Base-by-base conservation (phyloP, 2,888 invertebrate species). In the Drosophila infuscata region DNA sequence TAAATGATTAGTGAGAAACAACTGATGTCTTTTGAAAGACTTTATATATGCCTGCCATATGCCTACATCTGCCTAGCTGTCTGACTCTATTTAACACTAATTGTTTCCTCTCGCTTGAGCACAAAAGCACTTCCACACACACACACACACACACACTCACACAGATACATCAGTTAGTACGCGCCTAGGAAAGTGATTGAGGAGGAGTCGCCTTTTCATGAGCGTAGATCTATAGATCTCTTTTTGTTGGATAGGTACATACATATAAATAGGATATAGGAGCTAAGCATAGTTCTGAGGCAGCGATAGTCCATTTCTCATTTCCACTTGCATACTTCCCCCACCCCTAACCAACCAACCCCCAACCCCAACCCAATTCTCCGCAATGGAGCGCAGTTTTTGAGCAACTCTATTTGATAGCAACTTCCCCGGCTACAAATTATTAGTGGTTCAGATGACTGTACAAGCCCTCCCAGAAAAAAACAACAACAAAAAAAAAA, bases 361-460 rank as follows among this genome's bases (percentile, higher is more conserved):
- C 25, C 3, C 12, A 0, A 5, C 9, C 15, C 25, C 5, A n/a
- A n/a, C n/a, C 8, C 12, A 41, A 48, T 33, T 74, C 52, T 53
- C 64, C 74, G 20, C 17, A 56, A 58, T 38, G 79, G 65, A 80
- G 76, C 68, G 81, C 85, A 87, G 85, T 89, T 80, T 72, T 85
- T 82, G 87, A 90, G 81, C 83, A 81, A 86, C 91, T 93, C 92
- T 89, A 84, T 82, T 83, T 71, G 88, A 88, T 93, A 92, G 93
- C 93, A 91, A 91, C 93, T 93, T 93, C 93, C 93, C 93, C 93
- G 91, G 93, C 93, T 93, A 92, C 85, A 89, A 86, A 86, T 89
- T 90, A 84, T 79, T 88, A 89, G 92, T 91, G 92, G 88, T 88
- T 83, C 85, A 79, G 75, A 79, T 80, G 79, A 83, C 82, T 91